Base-by-base conservation (phyloP, 2,888 invertebrate species). In the Spodoptera littoralis region DNA sequence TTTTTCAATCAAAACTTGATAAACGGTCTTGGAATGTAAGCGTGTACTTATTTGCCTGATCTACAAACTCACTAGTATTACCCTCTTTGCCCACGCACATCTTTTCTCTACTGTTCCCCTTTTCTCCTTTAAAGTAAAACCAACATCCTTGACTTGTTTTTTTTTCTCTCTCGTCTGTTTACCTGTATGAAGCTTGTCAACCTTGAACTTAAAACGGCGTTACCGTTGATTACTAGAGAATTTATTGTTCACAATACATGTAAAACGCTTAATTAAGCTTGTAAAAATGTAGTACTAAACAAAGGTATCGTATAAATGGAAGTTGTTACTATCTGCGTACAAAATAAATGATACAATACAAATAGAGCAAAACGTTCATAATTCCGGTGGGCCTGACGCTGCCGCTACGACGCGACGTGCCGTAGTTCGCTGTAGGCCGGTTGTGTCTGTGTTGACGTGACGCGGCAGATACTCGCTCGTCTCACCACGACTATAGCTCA, bases 371-470 rank as follows among this genome's bases (percentile, higher is more conserved):
- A 80, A 83, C 72, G 61, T 54, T 72, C 65, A 74, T 69, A 72
- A 75, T 71, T 70, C 62, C 68, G 68, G 56, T 53, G 73, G 65
- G 57, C 67, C 53, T 68, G 54, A 50, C 41, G 54, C 57, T 53
- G 60, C 42, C 64, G 66, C 60, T 45, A 44, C 64, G 51, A 24
- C 44, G 51, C 67, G 73, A 58, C 51, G 60, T 64, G 62, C 60
- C 65, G 47, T 52, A 58, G 69, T 60, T 65, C 61, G 61, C 63
- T 63, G 70, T 75, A 60, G 75, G 63, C 69, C 71, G 67, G 73
- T 79, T 80, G 65, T 80, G 80, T 82, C 76, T 70, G 73, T 77
- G 83, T 84, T 79, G 80, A 80, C 70, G 82, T 84, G 82, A 82
- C 73, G 59, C 66, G 79, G 64, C 72, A 54, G 74, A 70, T 65